Evolutionary conservation across 2,888 invertebrate species (phyloP).

Genomic region (Epirrhoe alternata): DNA sequence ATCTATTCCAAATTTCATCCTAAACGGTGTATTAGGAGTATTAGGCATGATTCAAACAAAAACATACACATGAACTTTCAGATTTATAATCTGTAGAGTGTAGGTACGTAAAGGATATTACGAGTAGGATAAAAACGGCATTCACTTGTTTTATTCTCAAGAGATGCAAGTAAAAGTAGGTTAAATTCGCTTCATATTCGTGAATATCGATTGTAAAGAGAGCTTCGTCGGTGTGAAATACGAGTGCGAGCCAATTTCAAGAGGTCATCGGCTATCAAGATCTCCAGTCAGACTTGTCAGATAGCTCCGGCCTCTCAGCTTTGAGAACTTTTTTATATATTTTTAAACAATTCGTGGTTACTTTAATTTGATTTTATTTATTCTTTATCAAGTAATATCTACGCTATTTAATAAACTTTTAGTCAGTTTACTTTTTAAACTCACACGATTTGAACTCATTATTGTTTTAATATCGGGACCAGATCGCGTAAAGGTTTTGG

Average conservation of each 20-base stretch:
- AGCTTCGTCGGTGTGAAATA: constrained; percentile 10
- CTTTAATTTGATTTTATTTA: neutral
- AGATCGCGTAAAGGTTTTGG: too few relatives aligned
- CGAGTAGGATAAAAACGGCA: too few relatives aligned
- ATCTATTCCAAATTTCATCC: too few relatives aligned
- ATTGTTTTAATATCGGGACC: too few relatives aligned
- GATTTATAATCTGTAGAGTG: too few relatives aligned
- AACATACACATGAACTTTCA: too few relatives aligned
- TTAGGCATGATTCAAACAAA: too few relatives aligned
- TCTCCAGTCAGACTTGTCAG: constrained; percentile 22
- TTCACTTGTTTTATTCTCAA: neutral
- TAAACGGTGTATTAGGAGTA: too few relatives aligned
- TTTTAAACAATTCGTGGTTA: neutral
- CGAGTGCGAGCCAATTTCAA: constrained; percentile 24
- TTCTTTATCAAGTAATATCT: neutral
- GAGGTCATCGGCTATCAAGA: constrained; percentile 31
- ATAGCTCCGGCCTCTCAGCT: constrained; percentile 11
- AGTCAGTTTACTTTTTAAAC: too few relatives aligned
- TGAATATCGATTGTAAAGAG: constrained; percentile 15
- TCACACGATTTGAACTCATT: too few relatives aligned
- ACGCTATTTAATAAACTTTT: neutral
- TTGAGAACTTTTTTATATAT: neutral
- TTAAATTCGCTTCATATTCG: constrained; percentile 4
- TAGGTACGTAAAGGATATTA: too few relatives aligned
- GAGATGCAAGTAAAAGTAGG: neutral